Base-by-base conservation (phyloP, 2,797 vertebrate species). In the Epinephelus awoara region DNA sequence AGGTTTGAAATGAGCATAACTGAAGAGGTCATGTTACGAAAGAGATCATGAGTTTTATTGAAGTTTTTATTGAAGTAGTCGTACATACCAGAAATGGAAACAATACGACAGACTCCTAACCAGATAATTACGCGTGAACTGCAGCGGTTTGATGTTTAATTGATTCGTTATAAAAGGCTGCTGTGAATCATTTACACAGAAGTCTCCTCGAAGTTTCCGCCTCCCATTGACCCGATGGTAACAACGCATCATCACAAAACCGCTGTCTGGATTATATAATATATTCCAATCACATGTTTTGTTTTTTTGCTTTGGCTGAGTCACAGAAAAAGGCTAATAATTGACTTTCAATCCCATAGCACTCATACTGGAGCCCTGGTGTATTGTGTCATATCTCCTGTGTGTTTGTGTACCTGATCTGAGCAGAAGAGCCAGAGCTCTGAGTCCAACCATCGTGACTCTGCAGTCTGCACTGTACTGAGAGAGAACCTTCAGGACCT, bases 391-490 rank as follows among this genome's bases (percentile, higher is more conserved):
- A 0, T 5, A 10, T 29, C 3, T 47, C 21, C 29, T 12, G 49
- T 25, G 51, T 54, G 2, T 18, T 40, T 14, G 2, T 11, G 19
- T 88, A 99, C 98, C 97, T 96, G 97, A 98, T 87, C 84, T 92
- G 47, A 99, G 95, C n/a, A 99, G 95, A 1, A 96, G 93, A 42
- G 96, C 96, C 93, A 99, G 93, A 14, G 95, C 93, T 91, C 95
- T 94, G n/a, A 99, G 93, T 67, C 95, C 97, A 66, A 95, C 88
- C 82, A 91, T 85, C 58, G 95, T 92, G 77, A 98, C 93, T 49
- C 82, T 93, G 44, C 89, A 19, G 83, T 97, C 96, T 66, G 91
- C 67, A 65, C 92, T 93, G 92, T 97, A 95, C 76, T 91, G 56
- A 5, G 93, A 91, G 12, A 99, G 89, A 73, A 96, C 95, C 90